Evolutionary conservation across 1,140 invertebrate species (phyloP).

Genomic region (Anadara kagoshimensis): DNA sequence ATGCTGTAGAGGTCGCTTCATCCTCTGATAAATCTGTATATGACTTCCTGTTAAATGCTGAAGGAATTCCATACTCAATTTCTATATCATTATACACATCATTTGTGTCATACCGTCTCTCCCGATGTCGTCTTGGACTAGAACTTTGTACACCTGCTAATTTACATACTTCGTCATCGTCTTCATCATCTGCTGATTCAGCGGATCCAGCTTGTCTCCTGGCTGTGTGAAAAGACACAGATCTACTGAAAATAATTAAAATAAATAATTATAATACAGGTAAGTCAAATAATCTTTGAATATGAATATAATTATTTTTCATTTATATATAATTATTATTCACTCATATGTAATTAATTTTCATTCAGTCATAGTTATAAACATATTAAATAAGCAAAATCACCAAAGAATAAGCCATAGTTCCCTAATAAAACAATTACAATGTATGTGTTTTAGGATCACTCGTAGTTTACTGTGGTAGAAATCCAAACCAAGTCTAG

Average conservation of each 20-base stretch:
- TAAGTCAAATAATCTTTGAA: neutral
- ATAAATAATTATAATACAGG: neutral
- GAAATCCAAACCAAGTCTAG: too few species aligned
- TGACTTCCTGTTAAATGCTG: constrained; percentile 18
- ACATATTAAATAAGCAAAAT: neutral
- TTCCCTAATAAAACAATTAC: too few species aligned
- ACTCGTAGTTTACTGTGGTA: too few species aligned
- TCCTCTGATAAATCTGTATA: constrained; percentile 55
- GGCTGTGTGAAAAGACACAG: neutral
- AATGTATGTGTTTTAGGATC: too few species aligned
- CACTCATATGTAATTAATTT: neutral
- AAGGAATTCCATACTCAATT: constrained; percentile 38
- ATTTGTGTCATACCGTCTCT: constrained; percentile 38
- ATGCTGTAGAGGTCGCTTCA: constrained; percentile 60
- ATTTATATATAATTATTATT: neutral
- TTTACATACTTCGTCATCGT: constrained; percentile 23
- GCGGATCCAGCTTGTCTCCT: neutral
- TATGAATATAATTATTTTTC: neutral
- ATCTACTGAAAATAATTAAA: constrained; percentile 13
- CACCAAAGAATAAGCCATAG: too few species aligned
- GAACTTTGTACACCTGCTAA: constrained; percentile 14
- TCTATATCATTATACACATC: constrained; percentile 65
- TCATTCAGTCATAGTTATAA: neutral
- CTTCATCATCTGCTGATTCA: constrained; percentile 17
- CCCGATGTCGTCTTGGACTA: constrained; percentile 10